Base-by-base conservation (phyloP, 2,888 invertebrate species). In the Drosophila mayaguana region DNA sequence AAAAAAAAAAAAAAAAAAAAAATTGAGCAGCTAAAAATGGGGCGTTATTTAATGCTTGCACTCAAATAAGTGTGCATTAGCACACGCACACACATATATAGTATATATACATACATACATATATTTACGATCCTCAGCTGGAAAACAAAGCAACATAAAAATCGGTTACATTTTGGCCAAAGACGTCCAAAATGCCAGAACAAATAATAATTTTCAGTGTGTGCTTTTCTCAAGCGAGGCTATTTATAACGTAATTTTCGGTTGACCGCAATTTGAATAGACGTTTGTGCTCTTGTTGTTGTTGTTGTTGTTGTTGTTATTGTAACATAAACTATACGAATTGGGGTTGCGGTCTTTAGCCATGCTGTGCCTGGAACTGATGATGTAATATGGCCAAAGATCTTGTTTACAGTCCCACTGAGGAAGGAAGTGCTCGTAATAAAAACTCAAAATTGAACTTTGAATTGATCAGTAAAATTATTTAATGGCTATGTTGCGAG, bases 191-290 rank as follows among this genome's bases (percentile, higher is more conserved):
- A 60, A 53, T 48, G 56, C 50, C 62, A 32, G 53, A 64, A 69
- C 53, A 74, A 72, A 63, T 68, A 80, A 83, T 88, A 73, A 78
- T 80, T 66, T 54, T 48, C 45, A 8, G 22, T 62, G 60, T 64
- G 20, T 43, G 34, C 54, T 38, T 61, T 45, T 69, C 80, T 20
- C 50, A 34, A 32, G 72, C 72, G 69, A 60, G 67, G 62, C 88
- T 87, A 83, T 89, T 87, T 76, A 72, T 86, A 81, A 78, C 72
- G 66, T 57, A 78, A 87, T 73, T 74, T 57, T 75, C 63, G 74
- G 78, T 70, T 88, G 89, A 84, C 89, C 89, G 84, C 81, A 88
- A 86, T 83, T 62, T 67, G 72, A 71, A 70, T 83, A 75, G 68
- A 76, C 61, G 48, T 64, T 59, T 46, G 25, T 46, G 28, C 25